Evolutionary conservation across 2,888 invertebrate species (phyloP), one percentile per base, ranked within the genome.

Genomic region (Hypomecis punctinalis): DNA sequence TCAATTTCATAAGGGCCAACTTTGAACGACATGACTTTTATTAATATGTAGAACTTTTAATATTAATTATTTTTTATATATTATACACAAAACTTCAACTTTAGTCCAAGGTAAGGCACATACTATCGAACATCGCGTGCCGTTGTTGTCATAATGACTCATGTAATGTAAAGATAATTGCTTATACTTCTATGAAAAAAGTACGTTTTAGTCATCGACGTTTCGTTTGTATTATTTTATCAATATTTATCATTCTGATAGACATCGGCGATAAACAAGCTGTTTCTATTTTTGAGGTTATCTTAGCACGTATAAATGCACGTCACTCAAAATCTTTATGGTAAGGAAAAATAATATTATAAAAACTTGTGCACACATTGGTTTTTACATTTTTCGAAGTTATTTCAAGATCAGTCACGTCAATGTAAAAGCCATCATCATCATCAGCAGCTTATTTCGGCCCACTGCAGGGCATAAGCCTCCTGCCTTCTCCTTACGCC

Each of bases 81-180:
- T n/a, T 23, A 6, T 35, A 5, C 43, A 56, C 61, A 37, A 51
- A 61, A 61, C 66, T 54, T 48, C 66, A 54, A 58, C 57, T 60
- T 45, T 40, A 61, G 48, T 59, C 45, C 46, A 59, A 47, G 54
- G 59, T 55, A 46, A 51, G 67, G 54, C 59, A 65, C 66, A 58
- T 43, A 72, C 66, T 69, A 64, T 61, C 64, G 47, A 58, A 13
- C 40, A 46, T 67, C 53, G 58, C 63, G 58, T 70, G 63, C 49
- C 61, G 63, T 60, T 56, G 60, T 62, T 61, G 56, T 11, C 53
- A 51, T 63, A 57, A 59, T 71, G 68, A 71, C 43, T 71, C 72
- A 71, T 63, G 57, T 63, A 68, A 70, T 63, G 66, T 51, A 49
- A 35, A 66, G 66, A 72, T 68, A 66, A 72, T 67, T 58, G 67